Conservation (phyloP, 2,797 vertebrate species). For the Enteromius afrohamiltoni region DNA sequence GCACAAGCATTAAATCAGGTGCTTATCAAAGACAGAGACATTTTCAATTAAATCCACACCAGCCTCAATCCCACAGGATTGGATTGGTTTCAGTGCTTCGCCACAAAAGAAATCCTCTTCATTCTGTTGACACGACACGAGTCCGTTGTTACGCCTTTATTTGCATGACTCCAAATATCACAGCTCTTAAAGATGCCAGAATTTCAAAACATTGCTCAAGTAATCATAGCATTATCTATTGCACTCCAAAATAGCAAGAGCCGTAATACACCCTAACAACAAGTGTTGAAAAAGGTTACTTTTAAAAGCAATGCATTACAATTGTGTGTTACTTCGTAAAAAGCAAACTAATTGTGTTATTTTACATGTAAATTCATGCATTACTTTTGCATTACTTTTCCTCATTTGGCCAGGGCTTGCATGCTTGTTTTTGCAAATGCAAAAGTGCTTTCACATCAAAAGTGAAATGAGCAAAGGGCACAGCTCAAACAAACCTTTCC, state of each 20-base stretch:
- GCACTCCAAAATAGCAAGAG: background rate
- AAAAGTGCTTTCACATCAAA: background rate
- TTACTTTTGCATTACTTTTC: background rate
- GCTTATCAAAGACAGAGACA: slow-evolving; percentile 35
- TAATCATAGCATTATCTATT: background rate
- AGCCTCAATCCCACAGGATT: slow-evolving; percentile 24
- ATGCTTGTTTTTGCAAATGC: background rate
- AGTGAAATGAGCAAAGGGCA: no score
- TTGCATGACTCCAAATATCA: slow-evolving; percentile 11
- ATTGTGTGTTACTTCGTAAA: background rate
- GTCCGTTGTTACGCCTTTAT: background rate
- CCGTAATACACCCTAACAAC: background rate
- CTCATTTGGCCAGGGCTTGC: background rate
- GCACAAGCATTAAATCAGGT: slow-evolving; percentile 47
- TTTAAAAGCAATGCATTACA: background rate
- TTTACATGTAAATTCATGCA: background rate
- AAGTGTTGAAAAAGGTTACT: background rate
- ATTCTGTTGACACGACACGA: background rate
- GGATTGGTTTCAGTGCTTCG: slow-evolving; percentile 3
- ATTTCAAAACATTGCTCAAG: background rate
- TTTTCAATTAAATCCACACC: slow-evolving; percentile 51
- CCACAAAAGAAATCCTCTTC: slow-evolving; percentile 15
- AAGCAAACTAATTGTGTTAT: background rate
- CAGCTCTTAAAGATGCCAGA: background rate
- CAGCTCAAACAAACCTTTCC: background rate